Conservation (phyloP, 2,888 invertebrate species). For the Hymenopus coronatus region DNA sequence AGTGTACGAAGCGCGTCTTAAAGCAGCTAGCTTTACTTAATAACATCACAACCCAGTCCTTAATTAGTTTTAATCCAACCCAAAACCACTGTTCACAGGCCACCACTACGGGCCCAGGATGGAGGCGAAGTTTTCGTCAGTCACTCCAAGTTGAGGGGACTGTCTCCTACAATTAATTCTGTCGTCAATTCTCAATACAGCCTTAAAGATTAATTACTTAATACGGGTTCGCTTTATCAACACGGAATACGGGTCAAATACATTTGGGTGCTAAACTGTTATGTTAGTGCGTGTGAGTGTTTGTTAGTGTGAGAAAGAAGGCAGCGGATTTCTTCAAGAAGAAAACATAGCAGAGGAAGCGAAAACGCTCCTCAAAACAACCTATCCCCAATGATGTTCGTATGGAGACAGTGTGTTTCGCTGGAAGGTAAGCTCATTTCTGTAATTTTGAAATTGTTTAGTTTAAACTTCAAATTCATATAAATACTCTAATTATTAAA, state of each 20-base stretch:
- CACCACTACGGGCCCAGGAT: too few relatives aligned
- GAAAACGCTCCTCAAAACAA: not conserved
- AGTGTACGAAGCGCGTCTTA: too few relatives aligned
- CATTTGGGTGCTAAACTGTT: not conserved
- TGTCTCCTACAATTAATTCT: not conserved
- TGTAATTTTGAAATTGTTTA: too few relatives aligned
- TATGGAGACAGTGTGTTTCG: constrained; percentile 45
- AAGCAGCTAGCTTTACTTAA: too few relatives aligned
- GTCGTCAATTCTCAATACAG: not conserved
- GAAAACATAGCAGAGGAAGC: not conserved
- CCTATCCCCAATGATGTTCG: constrained; percentile 39
- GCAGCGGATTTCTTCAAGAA: not conserved
- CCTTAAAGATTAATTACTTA: not conserved
- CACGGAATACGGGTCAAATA: not conserved
- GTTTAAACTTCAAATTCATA: too few relatives aligned
- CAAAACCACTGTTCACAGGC: too few relatives aligned
- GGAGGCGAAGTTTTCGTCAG: not conserved
- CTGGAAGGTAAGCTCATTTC: constrained; percentile 41
- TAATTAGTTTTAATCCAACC: too few relatives aligned
- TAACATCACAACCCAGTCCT: too few relatives aligned
- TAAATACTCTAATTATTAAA: too few relatives aligned
- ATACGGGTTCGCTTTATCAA: not conserved
- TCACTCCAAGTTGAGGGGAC: not conserved
- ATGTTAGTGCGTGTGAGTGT: not conserved
- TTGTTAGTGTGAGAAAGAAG: not conserved